A percentile compares a stretch with the other conserved stretches of the same genome.
phyloP scores from a whole-genome alignment of 2,113 vertebrate species.

The Tetrao urogallus region DNA sequence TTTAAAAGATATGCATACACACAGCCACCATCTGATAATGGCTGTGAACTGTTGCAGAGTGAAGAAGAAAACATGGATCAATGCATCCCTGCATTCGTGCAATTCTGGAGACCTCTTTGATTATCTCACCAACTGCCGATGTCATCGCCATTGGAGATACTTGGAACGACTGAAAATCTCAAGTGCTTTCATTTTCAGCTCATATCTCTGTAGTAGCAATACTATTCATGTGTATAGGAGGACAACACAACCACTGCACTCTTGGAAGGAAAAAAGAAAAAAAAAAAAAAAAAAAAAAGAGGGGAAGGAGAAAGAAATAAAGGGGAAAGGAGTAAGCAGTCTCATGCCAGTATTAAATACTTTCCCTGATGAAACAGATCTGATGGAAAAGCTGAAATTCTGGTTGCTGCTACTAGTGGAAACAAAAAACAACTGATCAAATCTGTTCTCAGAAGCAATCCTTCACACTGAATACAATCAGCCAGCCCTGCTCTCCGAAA shows the following conservation, averaged over 20 bases:
- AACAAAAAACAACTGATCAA: background rate
- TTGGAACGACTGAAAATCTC: background rate
- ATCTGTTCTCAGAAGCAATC: background rate
- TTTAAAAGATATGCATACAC: background rate
- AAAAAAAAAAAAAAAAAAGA: background rate
- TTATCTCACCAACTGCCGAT: background rate
- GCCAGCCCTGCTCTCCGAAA: background rate
- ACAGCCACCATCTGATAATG: background rate
- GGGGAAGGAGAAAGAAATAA: background rate
- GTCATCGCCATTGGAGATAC: background rate
- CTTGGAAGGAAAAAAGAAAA: accelerated
- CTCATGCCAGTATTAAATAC: background rate
- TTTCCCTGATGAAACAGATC: background rate
- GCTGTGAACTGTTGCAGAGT: background rate
- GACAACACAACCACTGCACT: background rate
- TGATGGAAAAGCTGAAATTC: background rate
- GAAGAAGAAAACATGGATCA: background rate
- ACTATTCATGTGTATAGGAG: background rate
- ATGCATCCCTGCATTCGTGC: background rate
- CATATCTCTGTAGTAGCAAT: background rate
- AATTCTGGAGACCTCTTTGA: background rate
- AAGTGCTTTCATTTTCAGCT: background rate
- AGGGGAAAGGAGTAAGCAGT: background rate
- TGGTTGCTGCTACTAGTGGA: background rate
- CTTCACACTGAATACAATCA: background rate